Base-by-base conservation (phyloP, 1,140 invertebrate genomes). In the Triops cancriformis region DNA sequence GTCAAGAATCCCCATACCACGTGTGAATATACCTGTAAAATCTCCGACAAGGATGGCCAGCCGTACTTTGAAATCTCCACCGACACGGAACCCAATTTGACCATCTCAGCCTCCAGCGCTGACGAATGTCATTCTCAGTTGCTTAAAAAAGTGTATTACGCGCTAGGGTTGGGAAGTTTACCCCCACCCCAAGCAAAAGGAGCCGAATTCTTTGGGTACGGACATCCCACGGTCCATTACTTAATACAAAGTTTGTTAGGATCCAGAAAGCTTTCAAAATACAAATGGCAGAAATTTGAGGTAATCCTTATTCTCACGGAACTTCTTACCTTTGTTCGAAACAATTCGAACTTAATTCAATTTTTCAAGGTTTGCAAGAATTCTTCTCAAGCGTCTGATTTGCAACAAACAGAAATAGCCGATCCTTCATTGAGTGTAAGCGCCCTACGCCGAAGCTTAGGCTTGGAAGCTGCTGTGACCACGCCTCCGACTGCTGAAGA, bases 11-110 rank as follows among this genome's bases (percentile, higher is more conserved):
- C 89, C 10, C 86, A 88, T 51, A 86, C 87, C n/a, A 91, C 91
- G 82, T 93, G 91, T 84, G 86, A 93, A 6, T 94, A 93, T 81
- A 94, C 92, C 6, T 94, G 93, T 83, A 94, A 92, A 85, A 91
- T 94, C 79, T 86, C 91, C 72, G 92, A 94, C 83, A 88, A 88
- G 73, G 90, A 90, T 75, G 83, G 86, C 77, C 86, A 87, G 80
- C 92, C 93, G 37, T 89, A 74, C 73, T 77, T 64, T 18, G 51
- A 64, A 64, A 64, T 64, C 51, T 64, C 51, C 51, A 64, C 51
- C 51, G 51, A 64, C 18, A 12, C 51, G 10, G 51, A 64, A 14
- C 51, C 51, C 9, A 23, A 23, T 23, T 18, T 64, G 51, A 64
- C 51, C 18, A 64, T 64, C 6, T 64, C 51, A 18, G 51, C 51